Evolutionary conservation across 2,888 invertebrate species (phyloP), one percentile per base, ranked within the genome.

Genomic region (Parnassius mnemosyne): DNA sequence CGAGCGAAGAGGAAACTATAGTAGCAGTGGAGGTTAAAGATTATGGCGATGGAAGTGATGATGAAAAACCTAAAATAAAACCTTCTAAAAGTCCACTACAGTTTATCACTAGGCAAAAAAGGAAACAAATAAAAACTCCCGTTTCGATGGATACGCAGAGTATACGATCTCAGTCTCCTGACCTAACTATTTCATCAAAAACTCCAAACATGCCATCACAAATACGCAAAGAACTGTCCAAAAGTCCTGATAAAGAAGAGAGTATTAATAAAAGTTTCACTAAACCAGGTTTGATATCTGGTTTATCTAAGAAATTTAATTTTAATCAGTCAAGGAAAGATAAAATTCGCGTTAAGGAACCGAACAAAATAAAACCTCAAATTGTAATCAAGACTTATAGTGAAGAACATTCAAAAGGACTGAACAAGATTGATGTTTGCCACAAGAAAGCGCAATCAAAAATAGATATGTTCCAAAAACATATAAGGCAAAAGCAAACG

Each of bases 401-500:
- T 12, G 90, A 87, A 73, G 85, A 86, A 64, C 84, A 84, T 64
- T 79, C 77, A 0, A 79, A 67, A 70, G 81, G 82, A n/a, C 78
- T 79, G 71, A 79, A 78, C 0, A 87, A 85, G 72, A 89, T 88
- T 20, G 85, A 89, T 75, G 83, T 92, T 9, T 91, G 88, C 64
- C 84, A 87, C 63, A 86, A 80, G 53, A 89, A 89, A 74, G 92
- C 92, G 1, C 91, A 87, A 72, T 79, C 82, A 0, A 89, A 88
- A 71, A 92, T 92, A 7, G 91, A 92, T 66, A 83, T 91, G 83
- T 92, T 92, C 61, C 92, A 92, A 80, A 90, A 87, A 68, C 87
- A 89, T 63, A 88, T 92, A 65, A 78, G 76, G 64, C 85, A 86
- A 69, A 77, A 80, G 2, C 85, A 91, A 68, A 78, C 88, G 0